These are phyloP conservation scores for Odocoileus virginianus DNA, from an alignment of 2,113 vertebrate species.

Conservation along the genomic window DNA sequence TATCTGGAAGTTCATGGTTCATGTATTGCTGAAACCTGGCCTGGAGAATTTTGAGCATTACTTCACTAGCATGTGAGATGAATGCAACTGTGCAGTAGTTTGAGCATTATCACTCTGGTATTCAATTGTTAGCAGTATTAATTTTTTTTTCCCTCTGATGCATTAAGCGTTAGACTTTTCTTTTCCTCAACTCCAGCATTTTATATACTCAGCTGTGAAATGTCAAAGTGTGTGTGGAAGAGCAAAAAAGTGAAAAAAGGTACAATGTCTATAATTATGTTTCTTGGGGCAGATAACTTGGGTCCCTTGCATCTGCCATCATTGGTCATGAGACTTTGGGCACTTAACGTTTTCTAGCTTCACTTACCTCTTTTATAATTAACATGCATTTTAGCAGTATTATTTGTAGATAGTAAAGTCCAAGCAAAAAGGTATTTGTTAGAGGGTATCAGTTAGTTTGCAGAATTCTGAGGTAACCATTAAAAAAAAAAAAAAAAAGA, in stretches of 20 bases:
- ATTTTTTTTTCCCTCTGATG: not conserved
- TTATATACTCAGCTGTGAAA: not conserved
- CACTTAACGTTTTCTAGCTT: not conserved
- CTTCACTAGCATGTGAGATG: too few species aligned
- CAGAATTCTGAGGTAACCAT: not conserved
- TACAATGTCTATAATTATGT: not conserved
- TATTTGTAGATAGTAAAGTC: not conserved
- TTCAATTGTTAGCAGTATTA: not conserved
- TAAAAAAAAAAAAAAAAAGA: not conserved
- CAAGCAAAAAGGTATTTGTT: not conserved
- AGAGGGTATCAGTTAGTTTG: accelerated
- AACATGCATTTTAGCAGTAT: not conserved
- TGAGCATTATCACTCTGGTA: not conserved
- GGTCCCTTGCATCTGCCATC: not conserved
- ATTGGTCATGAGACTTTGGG: not conserved
- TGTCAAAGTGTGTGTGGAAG: not conserved
- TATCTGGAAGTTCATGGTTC: too few species aligned
- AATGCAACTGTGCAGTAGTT: too few species aligned
- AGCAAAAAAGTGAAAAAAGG: not conserved
- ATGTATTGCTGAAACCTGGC: too few species aligned
- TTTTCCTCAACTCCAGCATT: not conserved
- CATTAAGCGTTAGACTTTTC: not conserved
- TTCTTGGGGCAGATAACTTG: accelerated
- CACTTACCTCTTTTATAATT: not conserved
- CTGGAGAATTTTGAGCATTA: too few species aligned